Conservation (phyloP, 2,797 vertebrate species). For the Alcedo atthis region DNA sequence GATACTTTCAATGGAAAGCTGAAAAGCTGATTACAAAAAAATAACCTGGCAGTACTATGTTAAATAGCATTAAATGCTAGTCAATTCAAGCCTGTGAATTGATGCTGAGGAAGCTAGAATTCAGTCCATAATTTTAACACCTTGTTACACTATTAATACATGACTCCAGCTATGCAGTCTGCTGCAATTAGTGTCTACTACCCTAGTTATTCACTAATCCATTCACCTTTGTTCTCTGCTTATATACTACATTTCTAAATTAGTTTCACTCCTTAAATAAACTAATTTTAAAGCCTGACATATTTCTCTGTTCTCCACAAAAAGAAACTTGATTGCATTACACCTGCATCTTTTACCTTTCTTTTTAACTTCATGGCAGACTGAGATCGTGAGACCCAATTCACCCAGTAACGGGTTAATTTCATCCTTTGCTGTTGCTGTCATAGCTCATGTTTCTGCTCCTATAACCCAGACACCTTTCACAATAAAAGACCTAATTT, state of each 20-base stretch:
- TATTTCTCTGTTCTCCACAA: neutral
- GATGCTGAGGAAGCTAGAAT: neutral
- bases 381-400: neutral
- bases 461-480: neutral
- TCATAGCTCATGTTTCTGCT: neutral
- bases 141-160: neutral
- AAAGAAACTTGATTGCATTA: neutral
- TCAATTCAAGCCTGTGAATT: neutral
- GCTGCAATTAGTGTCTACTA: neutral
- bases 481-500: neutral
- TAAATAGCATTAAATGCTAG: neutral
- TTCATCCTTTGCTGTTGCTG: neutral
- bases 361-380: neutral
- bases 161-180: neutral
- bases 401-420: neutral
- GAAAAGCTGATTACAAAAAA: constrained; percentile 7
- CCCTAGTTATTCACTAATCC: neutral
- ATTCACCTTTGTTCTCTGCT: neutral
- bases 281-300: neutral
- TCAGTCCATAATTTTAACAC: neutral
- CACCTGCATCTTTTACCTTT: neutral
- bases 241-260: neutral
- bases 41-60: neutral
- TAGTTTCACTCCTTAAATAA: neutral
- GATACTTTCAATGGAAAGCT: neutral